Base-by-base conservation (phyloP, 2,888 invertebrate genomes). In the Ormia ochracea region DNA sequence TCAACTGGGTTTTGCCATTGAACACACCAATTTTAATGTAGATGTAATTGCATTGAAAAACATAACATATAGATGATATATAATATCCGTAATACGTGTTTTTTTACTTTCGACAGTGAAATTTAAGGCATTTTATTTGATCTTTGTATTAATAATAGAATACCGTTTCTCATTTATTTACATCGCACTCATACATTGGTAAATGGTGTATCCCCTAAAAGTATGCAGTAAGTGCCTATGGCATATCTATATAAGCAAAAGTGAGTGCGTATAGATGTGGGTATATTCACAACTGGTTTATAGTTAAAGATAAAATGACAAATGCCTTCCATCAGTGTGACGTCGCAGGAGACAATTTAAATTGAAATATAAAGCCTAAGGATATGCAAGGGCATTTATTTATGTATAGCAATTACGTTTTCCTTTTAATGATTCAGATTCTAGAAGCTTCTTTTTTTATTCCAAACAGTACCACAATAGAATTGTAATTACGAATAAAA, bases 401-500 rank as follows among this genome's bases (percentile, higher is more conserved):
- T 45, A 28, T 31, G 9, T 0, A 31, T 31, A 66, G 23, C 23
- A 23, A 28, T 36, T 59, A 50, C 10, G 21, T 23, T 48, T 56
- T 43, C 26, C 3, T 26, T 48, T 56, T 56, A 38, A 56, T 36
- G 36, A 33, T 59, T 59, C 41, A 41, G 12, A 66, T 66, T 23
- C 74, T 21, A 33, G 50, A 66, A 66, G 19, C 31, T 59, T 52
- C 3, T 10, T 17, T 54, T 23, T 45, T 17, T 36, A 23, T 45
- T 56, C 4, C 19, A 6, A 54, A 14, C 21, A 41, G 31, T 31
- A 63, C 59, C 56, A 70, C 70, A n/a, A n/a, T 69, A n/a, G 63
- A 52, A 79, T 65, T 74, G 69, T 74, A 74, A 79, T 79, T 65
- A 50, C 58, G 74, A 52, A 38, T 48, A 31, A 48, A 41, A 69